These are phyloP conservation scores for Nomada hirtipes DNA, from an alignment of 2,888 invertebrate species.

Conservation along the genomic window DNA sequence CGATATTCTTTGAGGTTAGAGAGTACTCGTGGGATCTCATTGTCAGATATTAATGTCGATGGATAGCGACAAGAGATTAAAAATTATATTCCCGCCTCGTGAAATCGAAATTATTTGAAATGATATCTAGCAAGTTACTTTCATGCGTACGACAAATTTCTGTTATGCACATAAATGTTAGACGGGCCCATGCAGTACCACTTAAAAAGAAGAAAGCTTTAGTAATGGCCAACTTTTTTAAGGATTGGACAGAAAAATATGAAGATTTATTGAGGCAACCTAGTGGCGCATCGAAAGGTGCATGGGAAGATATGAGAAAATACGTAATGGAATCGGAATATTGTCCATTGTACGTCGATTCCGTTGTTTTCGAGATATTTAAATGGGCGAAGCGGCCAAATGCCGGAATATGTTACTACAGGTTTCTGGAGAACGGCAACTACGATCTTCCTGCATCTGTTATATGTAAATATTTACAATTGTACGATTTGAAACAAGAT, in stretches of 20 bases:
- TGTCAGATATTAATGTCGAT: too few relatives aligned
- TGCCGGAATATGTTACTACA: constrained; percentile 44
- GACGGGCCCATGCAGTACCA: not conserved
- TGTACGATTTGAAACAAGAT: constrained; percentile 71
- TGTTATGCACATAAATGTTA: not conserved
- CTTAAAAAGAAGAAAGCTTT: not conserved
- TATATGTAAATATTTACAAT: constrained; percentile 87
- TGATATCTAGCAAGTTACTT: not conserved
- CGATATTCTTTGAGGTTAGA: too few relatives aligned
- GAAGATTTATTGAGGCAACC: not conserved
- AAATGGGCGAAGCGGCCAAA: accelerated
- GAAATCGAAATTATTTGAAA: not conserved
- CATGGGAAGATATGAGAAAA: constrained; percentile 14
- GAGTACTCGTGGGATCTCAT: too few relatives aligned
- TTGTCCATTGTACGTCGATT: not conserved
- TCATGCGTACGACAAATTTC: not conserved
- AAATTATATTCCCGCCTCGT: too few relatives aligned
- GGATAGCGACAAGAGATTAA: too few relatives aligned
- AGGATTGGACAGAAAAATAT: not conserved
- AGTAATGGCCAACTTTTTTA: not conserved
- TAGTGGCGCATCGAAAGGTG: not conserved
- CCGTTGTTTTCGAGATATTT: not conserved
- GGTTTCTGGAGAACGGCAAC: constrained; percentile 85
- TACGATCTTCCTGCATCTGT: constrained; percentile 86
- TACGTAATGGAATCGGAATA: not conserved